Evolutionary conservation across 2,888 invertebrate species (phyloP).

Genomic region (Drosophila suboccidentalis): DNA sequence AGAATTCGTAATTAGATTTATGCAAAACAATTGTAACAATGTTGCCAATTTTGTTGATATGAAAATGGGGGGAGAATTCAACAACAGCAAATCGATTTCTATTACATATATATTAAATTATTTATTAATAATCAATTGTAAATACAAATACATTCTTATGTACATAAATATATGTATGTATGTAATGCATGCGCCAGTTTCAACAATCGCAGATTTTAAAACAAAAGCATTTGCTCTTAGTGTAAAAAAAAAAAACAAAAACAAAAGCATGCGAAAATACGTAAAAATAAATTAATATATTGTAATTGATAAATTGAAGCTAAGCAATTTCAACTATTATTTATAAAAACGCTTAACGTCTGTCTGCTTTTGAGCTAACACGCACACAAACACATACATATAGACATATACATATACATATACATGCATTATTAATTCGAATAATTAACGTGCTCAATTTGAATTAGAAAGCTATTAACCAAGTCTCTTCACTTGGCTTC

Average conservation of each 20-base stretch:
- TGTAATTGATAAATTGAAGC: slow-evolving; percentile 39
- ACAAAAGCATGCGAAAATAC: slow-evolving; percentile 50
- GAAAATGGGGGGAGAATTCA: slow-evolving; percentile 22
- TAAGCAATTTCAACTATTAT: slow-evolving; percentile 61
- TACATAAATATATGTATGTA: slow-evolving; percentile 39
- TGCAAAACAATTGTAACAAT: slow-evolving; percentile 53
- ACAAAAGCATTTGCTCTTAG: slow-evolving; percentile 60
- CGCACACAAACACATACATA: slow-evolving; percentile 17
- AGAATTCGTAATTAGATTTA: slow-evolving; percentile 42
- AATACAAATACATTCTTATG: slow-evolving; percentile 29
- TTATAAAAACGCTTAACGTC: slow-evolving; percentile 60
- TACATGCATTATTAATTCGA: slow-evolving; percentile 48
- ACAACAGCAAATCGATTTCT: slow-evolving; percentile 45
- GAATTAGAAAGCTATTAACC: slow-evolving; percentile 41
- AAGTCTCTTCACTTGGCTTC: slow-evolving; percentile 45
- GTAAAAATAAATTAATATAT: slow-evolving; percentile 45
- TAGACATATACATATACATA: background rate
- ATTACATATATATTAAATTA: slow-evolving; percentile 52
- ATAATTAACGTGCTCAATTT: slow-evolving; percentile 66
- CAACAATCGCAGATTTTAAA: slow-evolving; percentile 55
- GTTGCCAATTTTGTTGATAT: slow-evolving; percentile 74
- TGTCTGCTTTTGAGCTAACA: slow-evolving; percentile 68
- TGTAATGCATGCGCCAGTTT: slow-evolving; percentile 58
- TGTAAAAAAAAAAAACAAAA: slow-evolving; percentile 29
- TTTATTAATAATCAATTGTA: slow-evolving; percentile 69